Evolutionary conservation across 92 coral and sea anemone species (phyloP).

Genomic region (Zoanthus sansibaricus): DNA sequence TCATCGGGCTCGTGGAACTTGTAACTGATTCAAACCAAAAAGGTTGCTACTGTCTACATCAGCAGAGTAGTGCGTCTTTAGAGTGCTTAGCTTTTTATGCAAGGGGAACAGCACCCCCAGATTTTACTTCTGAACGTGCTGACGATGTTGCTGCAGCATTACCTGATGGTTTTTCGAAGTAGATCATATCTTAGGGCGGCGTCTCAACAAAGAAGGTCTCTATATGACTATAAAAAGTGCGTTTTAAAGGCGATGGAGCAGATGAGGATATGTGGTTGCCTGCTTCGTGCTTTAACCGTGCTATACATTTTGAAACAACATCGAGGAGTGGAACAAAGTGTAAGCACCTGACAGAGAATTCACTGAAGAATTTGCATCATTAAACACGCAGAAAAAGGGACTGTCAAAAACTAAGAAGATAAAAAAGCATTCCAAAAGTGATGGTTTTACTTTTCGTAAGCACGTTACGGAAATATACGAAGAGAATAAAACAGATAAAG

Average conservation of each 20-base stretch:
- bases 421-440: too few species aligned
- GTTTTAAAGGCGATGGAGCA: conserved; percentile 56
- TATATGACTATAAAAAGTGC: conserved; percentile 21
- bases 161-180: conserved; percentile 57
- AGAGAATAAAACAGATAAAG: too few species aligned
- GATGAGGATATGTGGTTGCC: conserved; percentile 71
- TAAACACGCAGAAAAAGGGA: too few species aligned
- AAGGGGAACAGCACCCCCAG: neutral
- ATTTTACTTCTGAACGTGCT: neutral
- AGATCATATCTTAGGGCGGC: neutral
- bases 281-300: conserved; percentile 59
- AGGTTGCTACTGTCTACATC: neutral
- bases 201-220: neutral
- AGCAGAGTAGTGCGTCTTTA: neutral
- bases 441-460: too few species aligned
- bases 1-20: conserved; percentile 37
- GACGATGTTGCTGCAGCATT: neutral
- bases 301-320: conserved; percentile 44
- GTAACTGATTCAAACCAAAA: conserved; percentile 21
- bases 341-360: conserved; percentile 17
- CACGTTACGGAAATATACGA: too few species aligned
- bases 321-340: conserved; percentile 54
- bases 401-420: too few species aligned
- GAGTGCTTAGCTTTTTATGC: neutral
- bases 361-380: too few species aligned